phyloP scores from a whole-genome alignment of 2,113 vertebrate species.

The Prolemur simus region DNA sequence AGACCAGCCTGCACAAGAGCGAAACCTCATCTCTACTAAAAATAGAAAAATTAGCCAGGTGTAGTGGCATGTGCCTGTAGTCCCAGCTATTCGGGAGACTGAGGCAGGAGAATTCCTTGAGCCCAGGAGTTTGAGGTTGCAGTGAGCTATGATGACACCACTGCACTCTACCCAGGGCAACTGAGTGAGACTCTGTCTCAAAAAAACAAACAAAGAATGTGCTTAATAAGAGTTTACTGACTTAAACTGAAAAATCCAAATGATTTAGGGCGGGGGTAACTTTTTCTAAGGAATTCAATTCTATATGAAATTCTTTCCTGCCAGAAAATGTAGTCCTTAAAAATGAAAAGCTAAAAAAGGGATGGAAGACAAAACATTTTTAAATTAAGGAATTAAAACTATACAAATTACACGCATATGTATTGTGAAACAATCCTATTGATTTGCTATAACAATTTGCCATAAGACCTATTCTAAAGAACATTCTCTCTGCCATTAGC shows the following conservation, averaged over 20 bases:
- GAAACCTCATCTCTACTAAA: too few species aligned
- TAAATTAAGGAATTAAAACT: not conserved
- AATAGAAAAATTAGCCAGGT: too few species aligned
- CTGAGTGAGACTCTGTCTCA: too few species aligned
- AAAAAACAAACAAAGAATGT: not conserved
- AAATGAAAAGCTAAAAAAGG: not conserved
- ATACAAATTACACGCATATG: not conserved
- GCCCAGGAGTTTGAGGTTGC: too few species aligned
- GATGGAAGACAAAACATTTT: not conserved
- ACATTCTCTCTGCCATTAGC: not conserved
- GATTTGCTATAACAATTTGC: not conserved
- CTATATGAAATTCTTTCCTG: not conserved
- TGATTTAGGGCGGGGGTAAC: not conserved
- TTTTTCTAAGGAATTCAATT: not conserved
- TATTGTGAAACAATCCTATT: not conserved
- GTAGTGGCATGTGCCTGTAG: too few species aligned
- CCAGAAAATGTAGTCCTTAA: constrained; percentile 21
- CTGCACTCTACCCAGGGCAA: too few species aligned
- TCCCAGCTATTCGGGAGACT: too few species aligned
- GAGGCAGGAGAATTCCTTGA: too few species aligned
- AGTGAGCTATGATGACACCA: too few species aligned
- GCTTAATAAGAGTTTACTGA: not conserved
- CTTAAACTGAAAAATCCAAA: constrained; percentile 4
- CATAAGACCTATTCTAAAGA: not conserved
- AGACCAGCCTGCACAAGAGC: too few species aligned